Evolutionary conservation across 2,113 vertebrate species (phyloP).

Genomic region (Caranx ignobilis): DNA sequence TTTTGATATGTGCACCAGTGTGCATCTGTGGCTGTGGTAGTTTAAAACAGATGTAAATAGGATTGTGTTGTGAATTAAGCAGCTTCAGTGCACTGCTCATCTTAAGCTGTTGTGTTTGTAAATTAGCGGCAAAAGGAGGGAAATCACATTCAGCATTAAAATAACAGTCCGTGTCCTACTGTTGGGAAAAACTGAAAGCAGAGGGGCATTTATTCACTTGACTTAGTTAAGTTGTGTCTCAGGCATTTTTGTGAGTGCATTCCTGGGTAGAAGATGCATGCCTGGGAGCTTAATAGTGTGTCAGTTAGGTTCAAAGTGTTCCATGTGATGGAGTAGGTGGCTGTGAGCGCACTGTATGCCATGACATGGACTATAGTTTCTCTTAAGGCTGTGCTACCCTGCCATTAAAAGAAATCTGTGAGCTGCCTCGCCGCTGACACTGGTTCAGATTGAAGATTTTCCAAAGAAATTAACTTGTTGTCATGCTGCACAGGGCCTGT

Average conservation of each 20-base stretch:
- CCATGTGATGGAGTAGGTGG: slow-evolving; percentile 73
- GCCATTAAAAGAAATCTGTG: slow-evolving; percentile 36
- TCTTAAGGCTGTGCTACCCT: slow-evolving; percentile 47
- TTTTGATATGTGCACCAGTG: not conserved
- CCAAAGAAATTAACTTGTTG: not conserved
- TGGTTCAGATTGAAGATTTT: not conserved
- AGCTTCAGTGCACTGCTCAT: not conserved
- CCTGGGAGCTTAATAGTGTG: slow-evolving; percentile 63
- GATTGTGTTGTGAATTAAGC: slow-evolving; percentile 2
- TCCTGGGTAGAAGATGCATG: slow-evolving; percentile 68
- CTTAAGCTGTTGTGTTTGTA: not conserved
- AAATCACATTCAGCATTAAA: slow-evolving; percentile 27
- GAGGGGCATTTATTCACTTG: slow-evolving; percentile 43
- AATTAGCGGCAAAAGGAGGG: slow-evolving; percentile 15
- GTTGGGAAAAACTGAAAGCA: slow-evolving; percentile 22
- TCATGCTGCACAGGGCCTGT: not conserved
- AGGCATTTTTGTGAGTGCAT: slow-evolving; percentile 69
- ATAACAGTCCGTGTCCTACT: slow-evolving; percentile 30
- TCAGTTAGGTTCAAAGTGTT: slow-evolving; percentile 68
- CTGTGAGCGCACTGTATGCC: slow-evolving; percentile 49
- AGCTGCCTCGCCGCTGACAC: slow-evolving; percentile 2
- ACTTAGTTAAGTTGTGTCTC: slow-evolving; percentile 54
- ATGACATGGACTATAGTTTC: slow-evolving; percentile 40
- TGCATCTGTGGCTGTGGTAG: not conserved
- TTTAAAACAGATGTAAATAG: not conserved